Evolutionary conservation across 2,888 invertebrate genomes (phyloP).

Genomic region (Alloplasta piceator): DNA sequence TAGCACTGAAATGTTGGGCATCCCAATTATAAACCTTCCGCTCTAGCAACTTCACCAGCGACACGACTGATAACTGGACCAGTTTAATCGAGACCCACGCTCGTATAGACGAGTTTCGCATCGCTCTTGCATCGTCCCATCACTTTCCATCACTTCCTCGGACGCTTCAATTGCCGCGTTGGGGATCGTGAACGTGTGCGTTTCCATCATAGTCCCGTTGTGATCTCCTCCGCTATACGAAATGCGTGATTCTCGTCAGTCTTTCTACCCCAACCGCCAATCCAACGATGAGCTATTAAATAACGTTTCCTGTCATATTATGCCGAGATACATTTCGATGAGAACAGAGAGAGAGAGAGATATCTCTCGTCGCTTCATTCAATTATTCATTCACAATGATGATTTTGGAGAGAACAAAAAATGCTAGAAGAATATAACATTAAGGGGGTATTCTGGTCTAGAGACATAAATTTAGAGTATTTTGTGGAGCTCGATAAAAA

Average conservation of each 20-base stretch:
- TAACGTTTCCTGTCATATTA: slow-evolving; percentile 75
- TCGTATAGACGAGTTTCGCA: slow-evolving; percentile 71
- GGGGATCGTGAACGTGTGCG: slow-evolving; percentile 69
- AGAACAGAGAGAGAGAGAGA: slow-evolving; percentile 3
- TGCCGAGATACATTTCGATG: slow-evolving; percentile 69
- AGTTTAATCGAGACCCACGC: slow-evolving; percentile 76
- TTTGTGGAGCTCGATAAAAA: too few relatives aligned
- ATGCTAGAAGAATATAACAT: too few relatives aligned
- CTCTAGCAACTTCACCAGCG: slow-evolving; percentile 67
- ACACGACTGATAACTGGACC: slow-evolving; percentile 74
- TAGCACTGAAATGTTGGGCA: slow-evolving; percentile 67
- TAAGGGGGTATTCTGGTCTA: too few relatives aligned
- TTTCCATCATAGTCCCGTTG: slow-evolving; percentile 28
- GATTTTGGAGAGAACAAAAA: too few relatives aligned
- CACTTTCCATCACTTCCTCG: slow-evolving; percentile 78
- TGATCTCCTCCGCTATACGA: slow-evolving; percentile 20
- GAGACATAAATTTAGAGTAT: too few relatives aligned
- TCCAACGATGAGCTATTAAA: slow-evolving; percentile 74
- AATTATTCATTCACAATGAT: too few relatives aligned
- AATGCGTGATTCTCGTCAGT: slow-evolving; percentile 4
- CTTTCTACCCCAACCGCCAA: slow-evolving; percentile 55
- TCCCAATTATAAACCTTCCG: slow-evolving; percentile 45
- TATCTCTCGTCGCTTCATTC: too few relatives aligned
- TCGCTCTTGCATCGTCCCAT: slow-evolving; percentile 74
- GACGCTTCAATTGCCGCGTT: slow-evolving; percentile 75